These are phyloP conservation scores for Rhodophaea formosa DNA, from an alignment of 2,888 invertebrate species.

Conservation along the genomic window DNA sequence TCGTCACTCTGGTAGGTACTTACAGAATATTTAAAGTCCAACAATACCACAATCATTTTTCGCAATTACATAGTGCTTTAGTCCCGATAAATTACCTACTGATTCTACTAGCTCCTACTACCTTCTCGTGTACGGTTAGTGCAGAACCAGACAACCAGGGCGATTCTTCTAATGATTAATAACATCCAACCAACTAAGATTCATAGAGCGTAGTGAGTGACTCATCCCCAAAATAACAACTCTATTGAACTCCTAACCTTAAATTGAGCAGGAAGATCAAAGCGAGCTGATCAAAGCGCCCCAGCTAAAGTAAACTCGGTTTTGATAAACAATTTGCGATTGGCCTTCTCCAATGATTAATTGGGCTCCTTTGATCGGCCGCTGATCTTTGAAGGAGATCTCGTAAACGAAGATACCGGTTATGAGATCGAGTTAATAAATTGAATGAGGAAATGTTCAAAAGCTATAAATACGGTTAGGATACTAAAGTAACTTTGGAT, in stretches of 20 bases:
- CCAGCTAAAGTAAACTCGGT: constrained; percentile 3
- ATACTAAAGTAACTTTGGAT: no score
- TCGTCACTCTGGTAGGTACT: no score
- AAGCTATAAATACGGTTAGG: not conserved
- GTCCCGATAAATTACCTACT: no score
- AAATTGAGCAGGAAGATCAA: constrained; percentile 13
- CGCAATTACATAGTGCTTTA: no score
- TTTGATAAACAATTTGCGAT: constrained; percentile 14
- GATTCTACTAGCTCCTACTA: no score
- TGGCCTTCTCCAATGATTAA: constrained; percentile 8
- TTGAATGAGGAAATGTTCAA: not conserved
- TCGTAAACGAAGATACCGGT: not conserved
- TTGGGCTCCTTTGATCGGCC: constrained; percentile 14
- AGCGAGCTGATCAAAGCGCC: constrained; percentile 12
- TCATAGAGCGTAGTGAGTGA: not conserved
- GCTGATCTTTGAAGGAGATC: not conserved
- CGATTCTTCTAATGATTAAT: not conserved
- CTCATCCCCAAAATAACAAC: constrained; percentile 13
- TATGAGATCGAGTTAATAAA: not conserved
- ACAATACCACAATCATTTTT: no score
- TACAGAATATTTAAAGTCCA: no score
- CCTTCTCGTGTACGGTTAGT: no score
- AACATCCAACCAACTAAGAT: not conserved
- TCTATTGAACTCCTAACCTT: constrained; percentile 16
- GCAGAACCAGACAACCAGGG: no score